Percentiles rank a stretch among this genome's conserved stretches.
These are phyloP conservation scores for Choristoneura rosaceana DNA, from an alignment of 2,888 invertebrate genomes.

Conservation along the genomic window DNA sequence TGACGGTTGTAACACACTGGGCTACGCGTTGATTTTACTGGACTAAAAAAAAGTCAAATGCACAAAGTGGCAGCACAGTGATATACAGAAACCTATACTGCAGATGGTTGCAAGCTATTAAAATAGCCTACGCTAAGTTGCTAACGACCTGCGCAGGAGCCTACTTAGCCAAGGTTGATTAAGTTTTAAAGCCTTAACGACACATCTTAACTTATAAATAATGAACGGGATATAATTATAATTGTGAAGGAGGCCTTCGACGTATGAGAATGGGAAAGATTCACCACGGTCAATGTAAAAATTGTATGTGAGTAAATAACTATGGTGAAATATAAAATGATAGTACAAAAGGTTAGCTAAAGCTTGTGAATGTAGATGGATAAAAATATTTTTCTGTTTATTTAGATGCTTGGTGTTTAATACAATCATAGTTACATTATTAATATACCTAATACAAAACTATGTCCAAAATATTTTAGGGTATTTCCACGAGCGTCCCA, in stretches of 20 bases:
- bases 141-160: conserved; percentile 11
- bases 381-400: too few relatives aligned
- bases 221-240: conserved; percentile 19
- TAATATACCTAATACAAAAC: too few relatives aligned
- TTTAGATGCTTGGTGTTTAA: too few relatives aligned
- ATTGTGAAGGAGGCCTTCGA: not conserved
- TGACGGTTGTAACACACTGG: too few relatives aligned
- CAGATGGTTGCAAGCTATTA: conserved; percentile 14
- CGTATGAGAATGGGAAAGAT: not conserved
- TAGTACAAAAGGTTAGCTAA: too few relatives aligned
- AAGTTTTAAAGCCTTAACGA: conserved; percentile 19
- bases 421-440: too few relatives aligned
- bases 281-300: conserved; percentile 6
- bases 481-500: too few relatives aligned
- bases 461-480: too few relatives aligned
- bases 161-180: conserved; percentile 22
- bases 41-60: not conserved
- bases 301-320: not conserved
- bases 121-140: conserved; percentile 15
- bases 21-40: too few relatives aligned
- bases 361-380: too few relatives aligned
- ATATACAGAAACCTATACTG: not conserved
- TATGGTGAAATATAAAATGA: too few relatives aligned
- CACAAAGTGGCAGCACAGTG: not conserved
- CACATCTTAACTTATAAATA: conserved; percentile 26